Evolutionary conservation across 2,113 vertebrate genomes (phyloP).

Genomic region (Percopsis transmontana): DNA sequence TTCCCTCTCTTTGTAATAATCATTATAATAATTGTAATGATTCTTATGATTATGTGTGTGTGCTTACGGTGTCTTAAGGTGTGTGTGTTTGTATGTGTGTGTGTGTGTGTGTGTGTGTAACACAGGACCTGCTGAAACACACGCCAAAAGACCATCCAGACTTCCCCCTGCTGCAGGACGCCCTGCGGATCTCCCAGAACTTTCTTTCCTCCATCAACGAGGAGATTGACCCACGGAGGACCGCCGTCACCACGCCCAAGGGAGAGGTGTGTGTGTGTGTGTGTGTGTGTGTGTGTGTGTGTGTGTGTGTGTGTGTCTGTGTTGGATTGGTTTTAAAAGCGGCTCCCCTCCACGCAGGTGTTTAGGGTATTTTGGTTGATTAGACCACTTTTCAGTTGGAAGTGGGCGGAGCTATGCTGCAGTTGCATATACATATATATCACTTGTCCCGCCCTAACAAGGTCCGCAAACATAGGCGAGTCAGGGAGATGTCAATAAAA

Average conservation of each 20-base stretch:
- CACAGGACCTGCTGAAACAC: slow-evolving; percentile 94
- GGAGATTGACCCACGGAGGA: slow-evolving; percentile 93
- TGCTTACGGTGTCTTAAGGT: background rate
- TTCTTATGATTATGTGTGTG: background rate
- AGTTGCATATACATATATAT: too few species aligned
- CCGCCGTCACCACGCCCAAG: slow-evolving; percentile 94
- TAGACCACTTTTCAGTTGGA: too few species aligned
- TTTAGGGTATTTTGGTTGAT: too few species aligned
- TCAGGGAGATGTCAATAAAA: too few species aligned
- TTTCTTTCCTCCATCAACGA: slow-evolving; percentile 99
- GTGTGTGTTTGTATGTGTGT: slow-evolving; percentile 8
- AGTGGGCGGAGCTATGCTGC: too few species aligned
- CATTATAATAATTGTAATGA: too few species aligned
- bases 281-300: background rate
- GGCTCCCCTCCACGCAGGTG: too few species aligned
- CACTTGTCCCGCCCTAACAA: too few species aligned
- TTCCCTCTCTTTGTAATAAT: too few species aligned
- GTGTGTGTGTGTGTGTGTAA: slow-evolving; percentile 12
- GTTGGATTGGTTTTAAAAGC: background rate
- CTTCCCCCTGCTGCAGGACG: slow-evolving; percentile 94
- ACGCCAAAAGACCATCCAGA: slow-evolving; percentile 96
- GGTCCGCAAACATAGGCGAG: too few species aligned
- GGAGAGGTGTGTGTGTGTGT: slow-evolving; percentile 85
- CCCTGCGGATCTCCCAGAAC: slow-evolving; percentile 96
- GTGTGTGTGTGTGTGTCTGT: background rate